Conservation (phyloP, 2,888 invertebrate genomes). For the Alentia gelatinosa region DNA sequence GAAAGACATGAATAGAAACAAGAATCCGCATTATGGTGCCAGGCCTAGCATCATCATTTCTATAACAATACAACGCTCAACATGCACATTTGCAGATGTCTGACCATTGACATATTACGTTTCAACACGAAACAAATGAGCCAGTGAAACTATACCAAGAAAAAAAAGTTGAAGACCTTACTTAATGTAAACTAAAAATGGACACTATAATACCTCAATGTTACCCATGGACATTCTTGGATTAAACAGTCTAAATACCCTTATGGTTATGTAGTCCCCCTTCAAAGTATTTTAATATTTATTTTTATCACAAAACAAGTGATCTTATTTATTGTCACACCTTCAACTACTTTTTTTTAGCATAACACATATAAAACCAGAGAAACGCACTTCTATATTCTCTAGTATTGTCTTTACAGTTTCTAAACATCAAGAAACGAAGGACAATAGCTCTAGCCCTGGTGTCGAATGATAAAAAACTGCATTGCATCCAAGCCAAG, state of each 20-base stretch:
- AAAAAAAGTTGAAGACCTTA: neutral
- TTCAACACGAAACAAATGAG: neutral
- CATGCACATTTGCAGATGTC: neutral
- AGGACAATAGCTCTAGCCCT: constrained; percentile 32
- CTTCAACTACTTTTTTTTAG: too few relatives aligned
- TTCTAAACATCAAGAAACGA: neutral
- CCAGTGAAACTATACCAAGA: neutral
- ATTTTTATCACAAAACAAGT: neutral
- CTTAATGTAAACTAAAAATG: neutral
- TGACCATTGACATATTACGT: neutral
- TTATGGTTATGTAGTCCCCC: neutral
- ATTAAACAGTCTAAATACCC: neutral
- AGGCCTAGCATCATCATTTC: neutral
- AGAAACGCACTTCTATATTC: neutral
- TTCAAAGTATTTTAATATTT: neutral
- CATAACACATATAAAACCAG: neutral
- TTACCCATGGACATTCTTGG: neutral
- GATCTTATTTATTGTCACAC: neutral
- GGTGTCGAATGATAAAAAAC: neutral
- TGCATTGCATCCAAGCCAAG: constrained; percentile 20
- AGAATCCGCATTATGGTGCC: constrained; percentile 16
- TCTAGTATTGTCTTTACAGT: constrained; percentile 1
- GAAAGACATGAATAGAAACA: constrained; percentile 49
- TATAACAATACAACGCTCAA: constrained; percentile 1
- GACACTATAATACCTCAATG: neutral